Conservation (phyloP, 1,140 invertebrate species). For the Harpegnathos saltator region DNA sequence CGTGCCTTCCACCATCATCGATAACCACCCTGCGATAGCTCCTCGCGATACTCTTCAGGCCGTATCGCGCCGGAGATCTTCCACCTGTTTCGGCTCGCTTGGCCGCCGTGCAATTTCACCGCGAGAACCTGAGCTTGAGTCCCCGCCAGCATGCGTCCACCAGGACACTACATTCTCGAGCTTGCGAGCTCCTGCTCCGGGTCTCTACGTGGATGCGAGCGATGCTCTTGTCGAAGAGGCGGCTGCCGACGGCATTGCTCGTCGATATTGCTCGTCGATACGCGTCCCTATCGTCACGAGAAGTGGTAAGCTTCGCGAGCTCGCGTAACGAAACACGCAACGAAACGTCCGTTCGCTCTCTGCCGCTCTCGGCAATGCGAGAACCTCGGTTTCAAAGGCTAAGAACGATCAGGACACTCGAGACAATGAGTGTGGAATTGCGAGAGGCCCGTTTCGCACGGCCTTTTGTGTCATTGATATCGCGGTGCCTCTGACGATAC, state of each 20-base stretch:
- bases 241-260: slow-evolving; percentile 12
- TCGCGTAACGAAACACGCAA: slow-evolving; percentile 19
- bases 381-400: slow-evolving; percentile 1
- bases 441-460: not conserved
- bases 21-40: slow-evolving; percentile 60
- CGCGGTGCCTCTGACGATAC: too few species aligned
- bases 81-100: slow-evolving; percentile 63
- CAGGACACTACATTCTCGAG: slow-evolving; percentile 63
- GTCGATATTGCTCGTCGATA: slow-evolving; percentile 6
- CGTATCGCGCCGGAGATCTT: slow-evolving; percentile 60
- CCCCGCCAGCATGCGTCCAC: slow-evolving; percentile 33
- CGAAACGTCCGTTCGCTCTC: not conserved
- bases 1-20: slow-evolving; percentile 79
- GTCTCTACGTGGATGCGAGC: not conserved
- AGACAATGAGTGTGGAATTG: slow-evolving; percentile 13
- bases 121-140: slow-evolving; percentile 25
- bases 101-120: not conserved
- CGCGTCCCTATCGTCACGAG: not conserved
- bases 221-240: not conserved
- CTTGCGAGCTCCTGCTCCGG: not conserved
- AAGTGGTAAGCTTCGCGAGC: not conserved
- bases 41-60: slow-evolving; percentile 46
- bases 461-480: too few species aligned
- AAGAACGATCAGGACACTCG: not conserved
- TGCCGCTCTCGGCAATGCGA: not conserved